Base-by-base conservation (phyloP, 2,113 vertebrate species). In the Mastomys natalensis region DNA sequence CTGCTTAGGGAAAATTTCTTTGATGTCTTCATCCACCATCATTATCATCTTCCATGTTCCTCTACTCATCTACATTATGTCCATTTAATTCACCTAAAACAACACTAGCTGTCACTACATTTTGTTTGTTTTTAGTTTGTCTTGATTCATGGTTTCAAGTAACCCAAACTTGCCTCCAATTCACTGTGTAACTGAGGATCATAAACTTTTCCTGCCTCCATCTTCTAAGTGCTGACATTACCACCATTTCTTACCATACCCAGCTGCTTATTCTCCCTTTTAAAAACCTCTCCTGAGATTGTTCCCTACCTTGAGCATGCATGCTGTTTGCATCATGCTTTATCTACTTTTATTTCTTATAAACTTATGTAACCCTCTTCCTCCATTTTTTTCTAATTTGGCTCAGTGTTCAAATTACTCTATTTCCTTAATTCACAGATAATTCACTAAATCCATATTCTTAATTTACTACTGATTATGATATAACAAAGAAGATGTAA, bases 41-140 rank as follows among this genome's bases (percentile, higher is more conserved):
- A 31, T 86, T 34, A 21, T 62, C 24, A 11, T 78, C 26, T 40
- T 64, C n/a, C 3, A 11, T 29, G 0, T 12, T 87, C 26, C 24
- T 89, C 15, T 48, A 0, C 12, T 7, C 8, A 58, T 8, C 2
- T 77, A 13, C 45, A 1, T 51, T 3, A 62, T 5, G 12, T 64
- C 22, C 31, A 13, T n/a, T 68, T 40, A 21, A 37, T 37, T 62
- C n/a, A 77, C 5, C 13, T 31, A 43, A 31, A 85, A 64, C 5
- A 7, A 66, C n/a, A 31, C 60, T 62, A 60, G 5, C 11, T 15
- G 26, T 24, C 13, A n/a, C 19, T n/a, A 2, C 16, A 22, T 81
- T 81, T 81, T 81, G 77, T n/a, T 53, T 55, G 19, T 22, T 51
- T 4, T 51, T 48, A 34, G 22, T 76, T 24, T 76, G 43, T 31